Conservation (phyloP, 2,113 vertebrate genomes). For the Tupaia chinensis region DNA sequence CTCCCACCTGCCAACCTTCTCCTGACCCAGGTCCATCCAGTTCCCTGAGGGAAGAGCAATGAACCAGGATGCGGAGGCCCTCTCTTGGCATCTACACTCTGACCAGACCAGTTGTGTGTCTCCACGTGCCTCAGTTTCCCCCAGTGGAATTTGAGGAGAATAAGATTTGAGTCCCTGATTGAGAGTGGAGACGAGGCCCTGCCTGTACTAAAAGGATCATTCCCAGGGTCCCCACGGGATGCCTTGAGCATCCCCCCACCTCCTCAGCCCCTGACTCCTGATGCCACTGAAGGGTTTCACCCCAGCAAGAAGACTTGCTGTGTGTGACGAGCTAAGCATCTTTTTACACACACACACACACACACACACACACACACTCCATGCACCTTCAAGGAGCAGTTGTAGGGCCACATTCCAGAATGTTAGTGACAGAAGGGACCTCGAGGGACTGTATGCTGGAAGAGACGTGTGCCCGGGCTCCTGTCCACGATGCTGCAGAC, state of each 20-base stretch:
- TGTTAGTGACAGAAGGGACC: background rate
- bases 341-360: no score
- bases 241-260: background rate
- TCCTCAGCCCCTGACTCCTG: background rate
- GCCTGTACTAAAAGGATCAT: background rate
- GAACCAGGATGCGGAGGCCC: background rate
- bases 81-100: background rate
- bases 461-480: background rate
- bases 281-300: background rate
- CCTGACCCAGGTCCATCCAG: fast-evolving
- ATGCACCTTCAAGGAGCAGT: background rate
- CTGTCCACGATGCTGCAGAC: background rate
- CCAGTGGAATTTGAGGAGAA: fast-evolving
- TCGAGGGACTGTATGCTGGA: background rate
- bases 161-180: background rate
- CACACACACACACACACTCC: no score
- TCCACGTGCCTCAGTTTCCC: background rate
- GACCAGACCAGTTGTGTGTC: background rate
- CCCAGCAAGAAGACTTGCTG: no score
- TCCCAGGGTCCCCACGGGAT: background rate
- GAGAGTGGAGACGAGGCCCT: background rate
- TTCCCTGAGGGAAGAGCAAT: background rate
- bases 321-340: no score
- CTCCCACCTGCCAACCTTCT: background rate
- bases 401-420: background rate